Base-by-base conservation (phyloP, 2,113 vertebrate genomes). In the Falco punctatus region DNA sequence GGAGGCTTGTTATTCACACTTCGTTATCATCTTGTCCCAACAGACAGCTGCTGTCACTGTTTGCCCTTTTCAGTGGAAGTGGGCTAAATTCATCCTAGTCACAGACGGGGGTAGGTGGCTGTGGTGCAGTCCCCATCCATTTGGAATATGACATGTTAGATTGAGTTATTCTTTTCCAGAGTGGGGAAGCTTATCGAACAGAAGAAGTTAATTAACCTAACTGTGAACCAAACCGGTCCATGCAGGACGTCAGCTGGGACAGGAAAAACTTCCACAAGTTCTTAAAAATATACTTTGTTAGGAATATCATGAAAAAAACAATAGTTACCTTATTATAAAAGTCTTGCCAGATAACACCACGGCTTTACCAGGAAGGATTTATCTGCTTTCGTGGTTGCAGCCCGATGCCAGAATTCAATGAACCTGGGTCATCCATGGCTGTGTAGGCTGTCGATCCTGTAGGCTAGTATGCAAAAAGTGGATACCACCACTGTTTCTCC, bases 61-160 rank as follows among this genome's bases (percentile, higher is more conserved):
- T 97, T 97, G 96, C 96, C 96, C 91, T 97, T 97, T 95, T 92
- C 93, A 96, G 92, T 96, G 78, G 81, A 93, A 95, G 23, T 90
- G 84, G 92, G 75, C 90, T 96, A 96, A 95, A 95, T 95, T 86
- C 86, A 77, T 96, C 81, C 74, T 77, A 88, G 93, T 77, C 67
- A 40, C 75, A 82, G 79, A 75, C 0, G 19, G 52, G 46, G 70
- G 83, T 87, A 90, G 86, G 83, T 82, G 46, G 67, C 74, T 92
- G 54, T 35, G 74, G 71, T 77, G 42, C 42, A 82, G 84, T 81
- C 2, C 0, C 26, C 38, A 51, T 85, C 71, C 81, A 26, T 95
- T 91, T 82, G 69, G 55, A 91, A 90, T 66, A 58, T 38, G 55
- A 55, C 42, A 64, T 0, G 0, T 55, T 94, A 81, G 64, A 58